These are phyloP conservation scores for Lordiphosa clarofinis DNA, from an alignment of 1,140 invertebrate genomes.

Conservation along the genomic window DNA sequence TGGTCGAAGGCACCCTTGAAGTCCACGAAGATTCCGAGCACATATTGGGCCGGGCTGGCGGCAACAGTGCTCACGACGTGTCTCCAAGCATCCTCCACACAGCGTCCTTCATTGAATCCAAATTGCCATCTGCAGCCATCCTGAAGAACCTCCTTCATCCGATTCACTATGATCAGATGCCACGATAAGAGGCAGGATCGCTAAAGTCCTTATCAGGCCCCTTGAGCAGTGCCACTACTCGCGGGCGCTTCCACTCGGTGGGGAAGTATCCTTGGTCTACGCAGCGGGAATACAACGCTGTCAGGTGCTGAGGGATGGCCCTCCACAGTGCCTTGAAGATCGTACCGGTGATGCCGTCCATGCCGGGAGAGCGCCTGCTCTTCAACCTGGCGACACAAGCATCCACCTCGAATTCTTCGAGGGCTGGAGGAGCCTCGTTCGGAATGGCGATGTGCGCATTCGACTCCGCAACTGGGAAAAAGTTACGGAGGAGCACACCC, in stretches of 20 bases:
- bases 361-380: constrained; percentile 23
- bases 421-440: constrained; percentile 4
- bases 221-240: constrained; percentile 13
- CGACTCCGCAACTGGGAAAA: constrained; percentile 9
- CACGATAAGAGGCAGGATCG: not conserved
- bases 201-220: constrained; percentile 10
- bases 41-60: constrained; percentile 16
- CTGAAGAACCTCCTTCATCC: no score
- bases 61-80: no score
- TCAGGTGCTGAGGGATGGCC: constrained; percentile 5
- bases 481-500: constrained; percentile 5
- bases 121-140: no score
- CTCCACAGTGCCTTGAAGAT: constrained; percentile 28
- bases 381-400: constrained; percentile 14
- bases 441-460: constrained; percentile 6
- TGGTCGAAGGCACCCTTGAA: constrained; percentile 22
- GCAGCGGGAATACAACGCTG: constrained; percentile 15
- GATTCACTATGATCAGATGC: not conserved
- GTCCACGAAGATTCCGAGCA: constrained; percentile 21
- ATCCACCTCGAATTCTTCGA: constrained; percentile 9
- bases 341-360: constrained; percentile 20
- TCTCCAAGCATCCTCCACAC: constrained; percentile 12
- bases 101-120: constrained; percentile 23
- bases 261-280: constrained; percentile 12
- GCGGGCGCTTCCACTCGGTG: constrained; percentile 6